Base-by-base conservation (phyloP, 2,888 invertebrate species). In the Clivina fossor region DNA sequence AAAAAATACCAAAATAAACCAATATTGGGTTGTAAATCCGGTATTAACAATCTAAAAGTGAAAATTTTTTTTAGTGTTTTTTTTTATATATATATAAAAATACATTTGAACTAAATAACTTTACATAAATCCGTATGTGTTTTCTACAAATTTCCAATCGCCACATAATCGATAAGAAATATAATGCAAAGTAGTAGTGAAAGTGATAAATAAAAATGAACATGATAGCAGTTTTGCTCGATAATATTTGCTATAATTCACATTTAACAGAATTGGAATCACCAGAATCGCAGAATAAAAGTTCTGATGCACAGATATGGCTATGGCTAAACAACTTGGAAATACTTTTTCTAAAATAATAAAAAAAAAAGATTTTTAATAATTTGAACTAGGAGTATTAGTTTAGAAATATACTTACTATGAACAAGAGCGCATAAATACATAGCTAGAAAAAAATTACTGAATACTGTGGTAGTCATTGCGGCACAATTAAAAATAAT, bases 1-100 rank as follows among this genome's bases (percentile, higher is more conserved):
- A 99, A 99, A 76, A 99, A 98, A 70, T 99, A 99, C 99, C 99
- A 99, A 74, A 97, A 99, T 1, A 99, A 77, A 1, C 99, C 99
- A 65, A 96, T 90, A 71, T 99, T 99, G 18, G 99, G 99, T 64
- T 92, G 90, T 61, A 98, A 78, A 72, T 99, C 98, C 1, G 93
- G 91, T 47, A 95, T 94, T 13, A 85, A 85, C 61, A 96, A 80
- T 68, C 93, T 94, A 76, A 71, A 83, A 74, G 69, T 71, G 59
- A 72, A 69, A 24, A 75, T 74, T 61, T 20, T 8, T 37, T 20
- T 19, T 37, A 5, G 58, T 1, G 22, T 16, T 37, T 16, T 13
- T 46, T 55, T 35, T 13, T 44, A 38, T 32, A 37, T 7, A n/a
- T n/a, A 28, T 40, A 35, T 20, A 13, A 22, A 28, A 41, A 32